Base-by-base conservation (phyloP, 1,140 invertebrate genomes). In the Papilio dardanus region DNA sequence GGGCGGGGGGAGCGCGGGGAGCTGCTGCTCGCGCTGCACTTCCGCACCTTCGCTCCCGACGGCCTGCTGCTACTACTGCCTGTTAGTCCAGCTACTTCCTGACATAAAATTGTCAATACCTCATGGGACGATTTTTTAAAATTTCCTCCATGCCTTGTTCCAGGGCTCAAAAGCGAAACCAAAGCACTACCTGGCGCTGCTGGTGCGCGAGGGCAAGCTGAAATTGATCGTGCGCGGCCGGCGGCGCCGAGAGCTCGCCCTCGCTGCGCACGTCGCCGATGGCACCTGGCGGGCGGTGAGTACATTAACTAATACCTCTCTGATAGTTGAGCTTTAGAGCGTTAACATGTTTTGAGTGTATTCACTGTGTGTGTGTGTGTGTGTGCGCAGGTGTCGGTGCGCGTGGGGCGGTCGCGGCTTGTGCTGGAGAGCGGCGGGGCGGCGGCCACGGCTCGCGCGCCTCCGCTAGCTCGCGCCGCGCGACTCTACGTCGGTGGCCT, bases 11-110 rank as follows among this genome's bases (percentile, higher is more conserved):
- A 96, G 96, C 35, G 76, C 42, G 73, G 78, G 12, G 82, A 86
- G 42, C 98, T 97, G 82, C 94, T 95, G 7, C 92, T 98, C 37
- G 95, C 96, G 71, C 96, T 99, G 79, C 96, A 97, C 80, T 97
- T 99, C 84, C 93, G 98, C 31, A 98, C 98, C 0, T 98, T 97
- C 84, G 97, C 98, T 90, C 95, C 96, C 0, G 96, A 98, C 84
- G 98, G 98, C 42, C 87, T 98, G 73, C 88, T 99, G 5, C 96
- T 97, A 68, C 93, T 98, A 5, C 94, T 97, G 46, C 95, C 96
- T 12, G 96, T 97, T 94, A 93, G 93, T 90, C 10, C 54, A 28
- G 3, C 54, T 12, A 21, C 10, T 58, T 58, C 3, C 5, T 21
- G 4, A 14, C 3, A 6, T 6, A 6, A n/a, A 21, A 14, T 54